Base-by-base conservation (phyloP, 1,140 invertebrate species). In the Cyrtorhinus lividipennis region DNA sequence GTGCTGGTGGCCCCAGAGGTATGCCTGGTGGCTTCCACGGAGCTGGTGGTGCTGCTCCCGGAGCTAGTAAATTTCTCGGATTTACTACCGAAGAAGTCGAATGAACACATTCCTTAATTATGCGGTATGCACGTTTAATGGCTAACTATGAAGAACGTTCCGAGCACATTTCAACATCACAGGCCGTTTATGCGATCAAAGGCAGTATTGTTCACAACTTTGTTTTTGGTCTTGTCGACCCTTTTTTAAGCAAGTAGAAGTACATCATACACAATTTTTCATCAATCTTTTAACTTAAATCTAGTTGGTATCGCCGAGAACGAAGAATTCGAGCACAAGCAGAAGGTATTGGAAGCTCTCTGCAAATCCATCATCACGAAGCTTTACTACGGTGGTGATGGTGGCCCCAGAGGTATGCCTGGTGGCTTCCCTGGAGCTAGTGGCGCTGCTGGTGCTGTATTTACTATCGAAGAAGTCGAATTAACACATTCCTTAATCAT, bases 391-490 rank as follows among this genome's bases (percentile, higher is more conserved):
- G 81, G 83, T 22, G 87, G 85, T 48, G 85, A 82, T 61, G 73
- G 73, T 18, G n/a, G n/a, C n/a, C 82, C 82, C 61, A 70, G 69
- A n/a, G 77, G 76, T 44, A 70, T 74, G 68, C 73, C 73, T 24
- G 78, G 78, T 24, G 81, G 79, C 48, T 79, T 79, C 74, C 78
- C 78, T n/a, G 80, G 75, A 45, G 38, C 38, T n/a, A n/a, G 38
- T n/a, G 38, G 38, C 24, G 78, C 74, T 71, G 77, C 73, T 62
- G n/a, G n/a, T n/a, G n/a, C 73, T 0, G 76, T 72, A 23, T 70
- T 71, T 23, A 95, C 91, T 72, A 93, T 95, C 71, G 92, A 95
- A 76, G 92, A 95, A 79, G 92, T 95, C 69, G 92, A 95, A 74
- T 95, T 92, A 89, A 80, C 68, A 1, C 56, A n/a, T n/a, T n/a